Evolutionary conservation across 2,797 vertebrate genomes (phyloP).

Genomic region (Picus viridis): DNA sequence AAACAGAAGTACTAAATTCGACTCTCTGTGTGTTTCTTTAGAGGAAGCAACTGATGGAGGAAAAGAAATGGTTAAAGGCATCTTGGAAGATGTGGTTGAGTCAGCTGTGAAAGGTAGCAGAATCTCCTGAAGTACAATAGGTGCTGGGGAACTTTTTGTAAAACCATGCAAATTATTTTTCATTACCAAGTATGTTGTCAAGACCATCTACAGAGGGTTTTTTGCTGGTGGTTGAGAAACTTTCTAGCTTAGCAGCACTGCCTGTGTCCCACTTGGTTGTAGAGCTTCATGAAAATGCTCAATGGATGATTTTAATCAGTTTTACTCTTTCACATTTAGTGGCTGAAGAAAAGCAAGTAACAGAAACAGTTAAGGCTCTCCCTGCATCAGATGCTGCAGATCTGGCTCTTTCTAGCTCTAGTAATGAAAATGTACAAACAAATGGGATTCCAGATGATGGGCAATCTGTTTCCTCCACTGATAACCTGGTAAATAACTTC

Average conservation of each 20-base stretch:
- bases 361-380: conserved; percentile 25
- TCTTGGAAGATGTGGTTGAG: conserved; percentile 80
- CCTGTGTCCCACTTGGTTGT: neutral
- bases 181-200: neutral
- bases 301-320: neutral
- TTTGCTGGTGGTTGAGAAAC: neutral
- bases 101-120: conserved; percentile 78
- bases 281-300: neutral
- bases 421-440: conserved; percentile 84
- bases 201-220: neutral
- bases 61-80: conserved; percentile 79
- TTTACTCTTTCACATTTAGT: conserved; percentile 62
- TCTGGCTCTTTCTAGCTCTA: conserved; percentile 68
- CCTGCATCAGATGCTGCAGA: conserved; percentile 76
- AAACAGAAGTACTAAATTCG: neutral
- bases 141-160: neutral
- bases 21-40: conserved; percentile 38
- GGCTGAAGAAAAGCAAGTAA: conserved; percentile 70
- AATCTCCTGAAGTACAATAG: neutral
- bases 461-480: conserved; percentile 90
- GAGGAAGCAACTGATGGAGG: conserved; percentile 62
- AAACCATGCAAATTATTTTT: neutral
- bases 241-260: neutral
- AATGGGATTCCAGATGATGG: conserved; percentile 93
- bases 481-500: conserved; percentile 87